A percentile compares a stretch with the other conserved stretches of the same genome.
Evolutionary conservation across 2,888 invertebrate genomes (phyloP).

Genomic region (Corbicula japonica): DNA sequence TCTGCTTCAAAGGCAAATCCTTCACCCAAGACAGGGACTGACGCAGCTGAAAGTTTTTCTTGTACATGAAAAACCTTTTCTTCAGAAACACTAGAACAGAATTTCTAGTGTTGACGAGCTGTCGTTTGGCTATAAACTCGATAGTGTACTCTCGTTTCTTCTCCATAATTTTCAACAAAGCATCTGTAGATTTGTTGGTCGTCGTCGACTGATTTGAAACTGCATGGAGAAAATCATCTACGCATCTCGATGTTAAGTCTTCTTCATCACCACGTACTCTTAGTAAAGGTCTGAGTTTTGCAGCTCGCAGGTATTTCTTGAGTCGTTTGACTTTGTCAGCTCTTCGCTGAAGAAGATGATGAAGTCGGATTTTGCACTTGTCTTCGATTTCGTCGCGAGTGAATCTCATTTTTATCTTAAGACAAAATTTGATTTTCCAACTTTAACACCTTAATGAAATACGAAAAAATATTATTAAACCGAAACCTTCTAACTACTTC

Average conservation of each 20-base stretch:
- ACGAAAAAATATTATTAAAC: too few relatives aligned
- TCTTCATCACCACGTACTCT: not conserved
- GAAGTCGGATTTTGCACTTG: too few relatives aligned
- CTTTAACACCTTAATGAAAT: too few relatives aligned
- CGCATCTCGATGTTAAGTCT: slow-evolving; percentile 4
- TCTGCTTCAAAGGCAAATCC: slow-evolving; percentile 23
- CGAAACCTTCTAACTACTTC: too few relatives aligned
- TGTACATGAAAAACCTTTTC: slow-evolving; percentile 28
- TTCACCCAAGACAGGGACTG: slow-evolving; percentile 16
- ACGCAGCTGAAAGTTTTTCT: slow-evolving; percentile 4
- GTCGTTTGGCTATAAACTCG: slow-evolving; percentile 18
- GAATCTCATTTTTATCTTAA: too few relatives aligned
- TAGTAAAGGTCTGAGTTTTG: slow-evolving; percentile 9
- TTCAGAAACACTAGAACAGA: slow-evolving; percentile 1
- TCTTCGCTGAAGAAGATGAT: not conserved
- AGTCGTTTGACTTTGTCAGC: slow-evolving; percentile 5
- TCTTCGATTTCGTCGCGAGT: too few relatives aligned
- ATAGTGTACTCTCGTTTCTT: slow-evolving; percentile 37
- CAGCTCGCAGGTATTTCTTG: slow-evolving; percentile 15
- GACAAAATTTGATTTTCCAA: too few relatives aligned
- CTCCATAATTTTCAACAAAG: not conserved
- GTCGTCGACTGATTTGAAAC: not conserved
- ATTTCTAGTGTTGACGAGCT: slow-evolving; percentile 20
- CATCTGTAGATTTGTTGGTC: not conserved
- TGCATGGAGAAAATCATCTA: slow-evolving; percentile 11